These are phyloP conservation scores for Lagenorhynchus albirostris DNA, from an alignment of 2,113 vertebrate genomes.

Conservation along the genomic window DNA sequence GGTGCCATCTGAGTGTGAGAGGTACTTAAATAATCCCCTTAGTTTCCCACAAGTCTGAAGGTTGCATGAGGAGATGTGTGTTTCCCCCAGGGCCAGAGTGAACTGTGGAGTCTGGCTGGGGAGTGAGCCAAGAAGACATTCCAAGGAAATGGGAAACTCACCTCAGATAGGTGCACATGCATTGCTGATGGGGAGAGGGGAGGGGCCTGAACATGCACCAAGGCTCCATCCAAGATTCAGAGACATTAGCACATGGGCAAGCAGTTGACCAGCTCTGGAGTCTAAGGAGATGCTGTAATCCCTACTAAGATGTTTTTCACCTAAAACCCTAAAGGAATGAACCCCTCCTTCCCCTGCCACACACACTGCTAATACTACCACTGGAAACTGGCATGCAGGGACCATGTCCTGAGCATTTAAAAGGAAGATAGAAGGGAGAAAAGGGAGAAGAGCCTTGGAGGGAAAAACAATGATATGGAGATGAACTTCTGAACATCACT, in stretches of 20 bases:
- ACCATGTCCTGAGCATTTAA: not conserved
- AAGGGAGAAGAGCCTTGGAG: not conserved
- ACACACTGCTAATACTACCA: not conserved
- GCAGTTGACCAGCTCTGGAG: not conserved
- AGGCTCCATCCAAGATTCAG: not conserved
- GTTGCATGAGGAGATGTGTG: not conserved
- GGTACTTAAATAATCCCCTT: not conserved
- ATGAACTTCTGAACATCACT: not conserved
- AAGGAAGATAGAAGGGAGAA: not conserved
- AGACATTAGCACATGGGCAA: not conserved
- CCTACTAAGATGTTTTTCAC: not conserved
- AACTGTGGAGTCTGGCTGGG: not conserved
- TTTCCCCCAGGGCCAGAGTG: not conserved
- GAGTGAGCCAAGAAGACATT: not conserved
- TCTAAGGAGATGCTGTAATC: not conserved
- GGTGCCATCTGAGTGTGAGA: too few species aligned
- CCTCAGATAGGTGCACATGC: fast-evolving
- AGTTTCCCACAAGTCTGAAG: not conserved
- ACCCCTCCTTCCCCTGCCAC: too few species aligned
- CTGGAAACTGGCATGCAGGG: not conserved
- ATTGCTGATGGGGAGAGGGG: fast-evolving
- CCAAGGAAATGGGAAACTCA: not conserved
- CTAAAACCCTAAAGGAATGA: not conserved
- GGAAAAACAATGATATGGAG: not conserved
- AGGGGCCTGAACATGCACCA: fast-evolving